Evolutionary conservation across 2,888 invertebrate species (phyloP).

Genomic region (Carabus problematicus): DNA sequence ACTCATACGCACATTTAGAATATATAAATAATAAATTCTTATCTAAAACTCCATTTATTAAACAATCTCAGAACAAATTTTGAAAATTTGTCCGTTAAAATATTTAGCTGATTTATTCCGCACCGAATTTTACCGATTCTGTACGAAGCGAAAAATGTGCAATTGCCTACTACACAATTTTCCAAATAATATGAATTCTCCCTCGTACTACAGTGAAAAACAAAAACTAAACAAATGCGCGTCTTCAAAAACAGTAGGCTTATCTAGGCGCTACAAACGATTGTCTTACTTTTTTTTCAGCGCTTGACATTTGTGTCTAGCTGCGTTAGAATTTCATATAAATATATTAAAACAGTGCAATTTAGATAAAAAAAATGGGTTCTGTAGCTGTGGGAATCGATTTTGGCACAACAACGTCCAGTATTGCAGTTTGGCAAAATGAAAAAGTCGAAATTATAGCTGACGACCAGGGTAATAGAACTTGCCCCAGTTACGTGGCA

Average conservation of each 20-base stretch:
- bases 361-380: slow-evolving; percentile 37
- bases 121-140: slow-evolving; percentile 19
- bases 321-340: slow-evolving; percentile 7
- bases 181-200: slow-evolving; percentile 8
- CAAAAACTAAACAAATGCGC: not conserved
- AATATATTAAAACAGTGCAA: slow-evolving; percentile 2
- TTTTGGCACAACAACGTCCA: slow-evolving; percentile 69
- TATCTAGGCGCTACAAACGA: too few relatives aligned
- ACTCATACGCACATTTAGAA: too few relatives aligned
- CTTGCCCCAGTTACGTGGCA: slow-evolving; percentile 87
- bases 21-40: not conserved
- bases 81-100: not conserved
- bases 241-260: slow-evolving; percentile 1
- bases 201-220: not conserved
- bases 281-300: too few relatives aligned
- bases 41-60: not conserved
- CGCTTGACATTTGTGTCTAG: slow-evolving; percentile 28
- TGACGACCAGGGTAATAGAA: slow-evolving; percentile 88
- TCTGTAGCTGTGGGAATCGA: slow-evolving; percentile 63
- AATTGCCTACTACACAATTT: slow-evolving; percentile 29
- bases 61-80: slow-evolving; percentile 4
- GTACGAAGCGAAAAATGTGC: slow-evolving; percentile 20
- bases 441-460: slow-evolving; percentile 72
- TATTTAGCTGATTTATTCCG: not conserved
- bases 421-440: slow-evolving; percentile 64